phyloP scores from a whole-genome alignment of 1,140 invertebrate species.

The Calosoma granatense region DNA sequence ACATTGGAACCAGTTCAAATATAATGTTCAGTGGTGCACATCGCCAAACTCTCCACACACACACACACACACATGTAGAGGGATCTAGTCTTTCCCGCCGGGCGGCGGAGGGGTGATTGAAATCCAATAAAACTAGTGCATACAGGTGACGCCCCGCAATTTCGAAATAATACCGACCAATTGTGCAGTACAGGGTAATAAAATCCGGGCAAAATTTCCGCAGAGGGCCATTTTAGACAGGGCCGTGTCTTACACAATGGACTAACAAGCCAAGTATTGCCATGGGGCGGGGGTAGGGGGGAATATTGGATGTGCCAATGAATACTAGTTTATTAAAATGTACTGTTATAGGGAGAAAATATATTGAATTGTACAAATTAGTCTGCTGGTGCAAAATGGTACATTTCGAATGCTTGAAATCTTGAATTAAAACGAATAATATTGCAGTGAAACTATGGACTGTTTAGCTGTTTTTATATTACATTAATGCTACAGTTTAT shows the following conservation, averaged over 20 bases:
- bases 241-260: constrained; percentile 7
- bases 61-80: too few species aligned
- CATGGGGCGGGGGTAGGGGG: neutral
- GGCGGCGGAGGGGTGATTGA: constrained; percentile 2
- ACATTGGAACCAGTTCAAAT: constrained; percentile 1
- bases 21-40: neutral
- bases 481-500: too few species aligned
- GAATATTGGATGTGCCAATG: too few species aligned
- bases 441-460: too few species aligned
- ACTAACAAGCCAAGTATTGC: neutral
- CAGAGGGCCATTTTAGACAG: neutral
- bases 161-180: neutral
- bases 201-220: constrained; percentile 1
- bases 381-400: too few species aligned
- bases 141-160: neutral
- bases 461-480: too few species aligned
- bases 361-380: too few species aligned
- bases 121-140: constrained; percentile 6
- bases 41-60: neutral
- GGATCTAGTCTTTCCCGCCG: too few species aligned
- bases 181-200: constrained; percentile 1
- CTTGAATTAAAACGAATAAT: too few species aligned
- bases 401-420: too few species aligned
- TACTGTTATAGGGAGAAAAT: too few species aligned
- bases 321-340: too few species aligned